phyloP scores from a whole-genome alignment of 2,797 vertebrate species.

The Sarcophilus harrisii region DNA sequence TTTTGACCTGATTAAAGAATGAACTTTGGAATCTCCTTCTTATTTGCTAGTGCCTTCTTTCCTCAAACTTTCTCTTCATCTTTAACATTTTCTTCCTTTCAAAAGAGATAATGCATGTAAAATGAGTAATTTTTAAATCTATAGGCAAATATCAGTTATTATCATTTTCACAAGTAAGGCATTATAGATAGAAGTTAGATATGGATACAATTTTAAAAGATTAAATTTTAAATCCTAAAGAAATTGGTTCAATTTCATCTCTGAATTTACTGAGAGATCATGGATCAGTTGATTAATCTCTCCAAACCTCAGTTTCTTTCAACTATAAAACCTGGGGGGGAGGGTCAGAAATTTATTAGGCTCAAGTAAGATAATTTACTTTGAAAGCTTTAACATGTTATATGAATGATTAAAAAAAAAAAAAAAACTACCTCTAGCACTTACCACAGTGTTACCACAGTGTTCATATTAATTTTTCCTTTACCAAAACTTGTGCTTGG shows the following conservation, averaged over 20 bases:
- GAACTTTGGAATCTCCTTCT: background rate
- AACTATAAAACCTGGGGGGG: background rate
- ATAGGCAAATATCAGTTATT: background rate
- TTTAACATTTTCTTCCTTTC: background rate
- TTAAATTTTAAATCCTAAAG: background rate
- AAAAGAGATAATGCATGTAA: background rate
- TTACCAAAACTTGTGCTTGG: background rate
- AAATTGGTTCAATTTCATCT: background rate
- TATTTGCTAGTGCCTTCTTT: background rate
- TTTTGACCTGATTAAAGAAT: background rate
- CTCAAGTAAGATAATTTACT: background rate
- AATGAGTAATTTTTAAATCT: background rate
- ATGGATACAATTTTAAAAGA: too few species aligned
- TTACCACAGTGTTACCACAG: too few species aligned
- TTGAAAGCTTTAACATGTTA: background rate
- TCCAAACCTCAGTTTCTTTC: background rate
- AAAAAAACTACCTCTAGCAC: background rate
- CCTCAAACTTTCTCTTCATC: background rate
- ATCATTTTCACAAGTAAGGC: background rate
- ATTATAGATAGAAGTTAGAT: background rate
- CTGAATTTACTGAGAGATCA: background rate
- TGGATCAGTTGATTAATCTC: background rate
- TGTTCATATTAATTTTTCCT: background rate
- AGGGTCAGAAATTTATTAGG: background rate
- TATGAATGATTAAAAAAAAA: background rate